phyloP scores from a whole-genome alignment of 2,888 invertebrate species.

The Chrysopilus asiliformis region DNA sequence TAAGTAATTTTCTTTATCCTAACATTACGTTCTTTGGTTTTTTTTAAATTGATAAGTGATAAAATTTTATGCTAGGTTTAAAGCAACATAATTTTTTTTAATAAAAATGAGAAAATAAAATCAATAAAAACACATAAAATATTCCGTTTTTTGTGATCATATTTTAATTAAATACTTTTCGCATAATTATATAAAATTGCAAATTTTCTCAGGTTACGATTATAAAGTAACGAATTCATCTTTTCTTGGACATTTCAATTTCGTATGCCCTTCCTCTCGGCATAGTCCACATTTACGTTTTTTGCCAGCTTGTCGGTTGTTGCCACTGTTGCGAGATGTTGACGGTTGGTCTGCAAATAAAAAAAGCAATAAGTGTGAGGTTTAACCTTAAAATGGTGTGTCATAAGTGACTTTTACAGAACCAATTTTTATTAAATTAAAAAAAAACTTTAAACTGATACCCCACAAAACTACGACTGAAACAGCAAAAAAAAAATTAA shows the following conservation, averaged over 20 bases:
- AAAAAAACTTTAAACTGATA: too few species aligned
- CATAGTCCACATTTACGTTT: conserved; percentile 58
- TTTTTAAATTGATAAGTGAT: too few species aligned
- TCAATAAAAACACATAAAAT: neutral
- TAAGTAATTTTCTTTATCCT: too few species aligned
- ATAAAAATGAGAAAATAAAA: neutral
- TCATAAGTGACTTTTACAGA: too few species aligned
- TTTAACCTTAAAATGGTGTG: too few species aligned
- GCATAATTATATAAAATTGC: neutral
- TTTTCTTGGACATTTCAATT: conserved; percentile 41
- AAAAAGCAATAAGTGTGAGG: neutral
- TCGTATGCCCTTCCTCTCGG: conserved; percentile 55
- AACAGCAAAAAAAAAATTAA: too few species aligned
- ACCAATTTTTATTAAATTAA: too few species aligned
- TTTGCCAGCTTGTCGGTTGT: conserved; percentile 11
- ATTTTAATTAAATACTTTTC: neutral
- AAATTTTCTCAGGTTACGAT: neutral
- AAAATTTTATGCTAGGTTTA: too few species aligned
- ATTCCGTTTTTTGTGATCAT: neutral
- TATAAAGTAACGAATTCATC: conserved; percentile 5
- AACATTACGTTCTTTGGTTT: too few species aligned
- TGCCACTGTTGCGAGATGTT: conserved; percentile 10
- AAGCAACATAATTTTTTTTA: too few species aligned
- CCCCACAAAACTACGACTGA: too few species aligned
- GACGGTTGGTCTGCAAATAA: conserved; percentile 12